phyloP scores from a whole-genome alignment of 2,113 vertebrate genomes.

The Archocentrus centrarchus region DNA sequence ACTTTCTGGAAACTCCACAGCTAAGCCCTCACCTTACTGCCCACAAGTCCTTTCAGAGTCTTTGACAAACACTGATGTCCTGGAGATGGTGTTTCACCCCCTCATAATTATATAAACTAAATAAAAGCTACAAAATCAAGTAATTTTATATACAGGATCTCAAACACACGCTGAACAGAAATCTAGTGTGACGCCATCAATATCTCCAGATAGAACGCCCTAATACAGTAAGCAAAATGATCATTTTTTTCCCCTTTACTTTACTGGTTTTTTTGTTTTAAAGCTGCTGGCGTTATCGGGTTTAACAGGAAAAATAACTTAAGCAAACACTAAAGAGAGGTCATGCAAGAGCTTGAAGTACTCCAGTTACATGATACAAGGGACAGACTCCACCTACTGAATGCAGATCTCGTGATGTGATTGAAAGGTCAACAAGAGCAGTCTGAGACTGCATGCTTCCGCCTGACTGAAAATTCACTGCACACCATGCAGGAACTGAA shows the following conservation, averaged over 20 bases:
- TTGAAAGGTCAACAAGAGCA: background rate
- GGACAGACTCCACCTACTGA: background rate
- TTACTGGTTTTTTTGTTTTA: background rate
- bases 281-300: background rate
- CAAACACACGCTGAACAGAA: no score
- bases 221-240: background rate
- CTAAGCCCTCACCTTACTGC: background rate
- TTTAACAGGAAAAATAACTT: background rate
- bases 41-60: background rate
- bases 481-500: background rate
- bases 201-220: background rate
- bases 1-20: conserved; percentile 4
- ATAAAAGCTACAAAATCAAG: background rate
- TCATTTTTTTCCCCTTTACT: no score
- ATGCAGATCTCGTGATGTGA: background rate
- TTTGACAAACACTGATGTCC: conserved; percentile 2
- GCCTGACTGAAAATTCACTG: background rate
- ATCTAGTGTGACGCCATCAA: background rate
- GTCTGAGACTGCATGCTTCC: background rate
- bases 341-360: background rate
- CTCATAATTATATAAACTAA: background rate
- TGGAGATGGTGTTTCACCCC: background rate
- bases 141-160: no score
- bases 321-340: background rate
- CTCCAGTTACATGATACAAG: background rate